Conservation (phyloP, 2,113 vertebrate species). For the Zingel zingel region DNA sequence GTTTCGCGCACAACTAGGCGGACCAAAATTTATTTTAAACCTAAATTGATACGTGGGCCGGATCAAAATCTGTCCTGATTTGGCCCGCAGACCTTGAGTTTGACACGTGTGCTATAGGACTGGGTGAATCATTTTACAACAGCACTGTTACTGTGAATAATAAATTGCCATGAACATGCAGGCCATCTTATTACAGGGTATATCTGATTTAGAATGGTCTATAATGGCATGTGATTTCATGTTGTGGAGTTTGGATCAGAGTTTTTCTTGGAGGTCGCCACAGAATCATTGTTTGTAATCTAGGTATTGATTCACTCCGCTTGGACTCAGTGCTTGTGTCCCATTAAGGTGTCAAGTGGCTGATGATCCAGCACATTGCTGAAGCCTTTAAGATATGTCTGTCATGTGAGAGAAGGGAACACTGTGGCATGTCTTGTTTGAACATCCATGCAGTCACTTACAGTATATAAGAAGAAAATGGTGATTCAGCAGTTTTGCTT, state of each 20-base stretch:
- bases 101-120: too few relatives aligned
- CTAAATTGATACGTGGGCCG: too few relatives aligned
- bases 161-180: background rate
- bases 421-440: background rate
- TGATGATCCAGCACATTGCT: background rate
- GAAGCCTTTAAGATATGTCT: background rate
- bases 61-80: too few relatives aligned
- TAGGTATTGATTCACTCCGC: slow-evolving; percentile 24
- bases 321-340: background rate
- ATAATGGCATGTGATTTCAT: background rate
- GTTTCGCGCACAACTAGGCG: too few relatives aligned
- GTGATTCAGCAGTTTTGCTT: background rate
- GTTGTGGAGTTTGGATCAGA: background rate
- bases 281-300: background rate
- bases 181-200: background rate
- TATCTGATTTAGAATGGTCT: background rate
- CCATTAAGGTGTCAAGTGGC: background rate
- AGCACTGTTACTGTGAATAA: background rate
- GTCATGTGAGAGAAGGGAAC: background rate
- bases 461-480: background rate
- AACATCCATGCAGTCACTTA: background rate
- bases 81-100: too few relatives aligned
- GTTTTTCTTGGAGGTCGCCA: background rate
- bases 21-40: too few relatives aligned
- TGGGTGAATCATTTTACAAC: too few relatives aligned